phyloP scores from a whole-genome alignment of 2,888 invertebrate species.

The Coleophora deauratella region DNA sequence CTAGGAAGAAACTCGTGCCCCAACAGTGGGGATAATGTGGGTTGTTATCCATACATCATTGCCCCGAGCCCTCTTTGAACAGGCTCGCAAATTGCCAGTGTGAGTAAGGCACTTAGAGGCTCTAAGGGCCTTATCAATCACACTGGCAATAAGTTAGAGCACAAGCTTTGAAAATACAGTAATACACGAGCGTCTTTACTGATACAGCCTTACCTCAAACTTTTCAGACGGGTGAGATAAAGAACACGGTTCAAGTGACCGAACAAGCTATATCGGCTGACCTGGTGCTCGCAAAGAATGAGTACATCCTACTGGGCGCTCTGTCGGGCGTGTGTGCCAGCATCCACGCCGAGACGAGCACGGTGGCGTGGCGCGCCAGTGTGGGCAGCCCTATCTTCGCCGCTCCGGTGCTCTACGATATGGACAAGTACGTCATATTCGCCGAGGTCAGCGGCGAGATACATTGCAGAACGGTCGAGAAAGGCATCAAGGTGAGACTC shows the following conservation, averaged over 20 bases:
- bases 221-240: constrained; percentile 65
- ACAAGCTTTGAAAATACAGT: too few species aligned
- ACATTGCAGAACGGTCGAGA: constrained; percentile 63
- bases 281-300: constrained; percentile 48
- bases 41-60: too few species aligned
- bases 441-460: constrained; percentile 73
- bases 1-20: too few species aligned
- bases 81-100: too few species aligned
- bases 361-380: constrained; percentile 76
- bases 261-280: constrained; percentile 67
- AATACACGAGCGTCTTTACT: too few species aligned
- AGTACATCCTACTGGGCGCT: constrained; percentile 64
- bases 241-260: constrained; percentile 41
- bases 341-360: constrained; percentile 56
- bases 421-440: constrained; percentile 69
- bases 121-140: too few species aligned
- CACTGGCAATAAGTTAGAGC: too few species aligned
- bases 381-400: constrained; percentile 79
- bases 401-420: constrained; percentile 71
- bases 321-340: constrained; percentile 75
- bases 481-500: constrained; percentile 38
- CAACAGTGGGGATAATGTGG: too few species aligned
- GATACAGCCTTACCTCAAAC: background rate
- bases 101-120: too few species aligned
- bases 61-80: too few species aligned